A percentile compares a stretch with the other conserved stretches of the same genome.
These are phyloP conservation scores for Thaumatotibia leucotreta DNA, from an alignment of 1,140 invertebrate genomes.

Conservation along the genomic window DNA sequence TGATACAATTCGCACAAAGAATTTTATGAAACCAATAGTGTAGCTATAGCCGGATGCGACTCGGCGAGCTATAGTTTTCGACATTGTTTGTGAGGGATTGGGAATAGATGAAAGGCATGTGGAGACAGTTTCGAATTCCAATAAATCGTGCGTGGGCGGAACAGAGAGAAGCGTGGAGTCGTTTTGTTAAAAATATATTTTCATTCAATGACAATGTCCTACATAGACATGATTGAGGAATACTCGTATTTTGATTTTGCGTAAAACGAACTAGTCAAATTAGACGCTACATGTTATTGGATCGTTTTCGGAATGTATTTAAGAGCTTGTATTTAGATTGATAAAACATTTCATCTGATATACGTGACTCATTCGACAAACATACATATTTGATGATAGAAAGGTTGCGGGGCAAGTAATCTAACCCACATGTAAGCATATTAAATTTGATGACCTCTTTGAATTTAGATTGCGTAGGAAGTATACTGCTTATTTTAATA, in stretches of 20 bases:
- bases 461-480: not conserved
- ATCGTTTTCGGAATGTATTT: too few species aligned
- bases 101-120: constrained; percentile 49
- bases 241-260: too few species aligned
- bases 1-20: constrained; percentile 28
- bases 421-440: not conserved
- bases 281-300: too few species aligned
- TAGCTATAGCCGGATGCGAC: constrained; percentile 53
- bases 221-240: too few species aligned
- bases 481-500: not conserved
- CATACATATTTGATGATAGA: not conserved
- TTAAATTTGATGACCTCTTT: not conserved
- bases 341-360: not conserved
- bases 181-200: not conserved
- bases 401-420: not conserved
- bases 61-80: constrained; percentile 39
- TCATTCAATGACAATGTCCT: too few species aligned
- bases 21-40: constrained; percentile 28
- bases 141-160: constrained; percentile 66
- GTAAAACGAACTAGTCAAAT: too few species aligned
- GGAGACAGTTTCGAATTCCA: constrained; percentile 62
- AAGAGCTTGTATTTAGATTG: not conserved
- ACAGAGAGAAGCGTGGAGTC: constrained; percentile 39
- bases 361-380: not conserved
- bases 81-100: constrained; percentile 36